Evolutionary conservation across 2,797 vertebrate species (phyloP).

Genomic region (Allobates femoralis): DNA sequence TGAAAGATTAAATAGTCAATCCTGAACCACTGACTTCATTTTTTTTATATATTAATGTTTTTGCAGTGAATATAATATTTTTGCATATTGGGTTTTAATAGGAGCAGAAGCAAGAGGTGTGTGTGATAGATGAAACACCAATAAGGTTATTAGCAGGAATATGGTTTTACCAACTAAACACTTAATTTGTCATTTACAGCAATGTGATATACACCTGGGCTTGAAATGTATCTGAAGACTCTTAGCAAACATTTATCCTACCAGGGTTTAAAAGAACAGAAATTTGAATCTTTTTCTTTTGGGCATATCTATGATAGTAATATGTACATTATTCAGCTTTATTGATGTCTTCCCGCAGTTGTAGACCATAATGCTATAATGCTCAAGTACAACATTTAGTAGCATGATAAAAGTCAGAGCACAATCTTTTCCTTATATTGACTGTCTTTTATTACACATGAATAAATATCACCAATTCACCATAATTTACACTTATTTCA

Average conservation of each 20-base stretch:
- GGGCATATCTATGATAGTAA: conserved; percentile 2
- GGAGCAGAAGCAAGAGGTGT: not conserved
- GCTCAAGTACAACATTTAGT: not conserved
- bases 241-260: not conserved
- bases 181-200: not conserved
- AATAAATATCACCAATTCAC: too few species aligned
- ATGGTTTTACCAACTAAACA: not conserved
- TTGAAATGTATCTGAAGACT: not conserved
- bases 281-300: conserved; percentile 3
- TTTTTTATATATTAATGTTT: not conserved
- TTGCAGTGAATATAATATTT: not conserved
- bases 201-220: conserved; percentile 2
- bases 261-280: not conserved
- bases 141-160: conserved; percentile 16
- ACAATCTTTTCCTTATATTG: not conserved
- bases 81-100: not conserved
- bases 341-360: not conserved
- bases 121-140: not conserved
- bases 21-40: not conserved
- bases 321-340: not conserved
- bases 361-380: not conserved
- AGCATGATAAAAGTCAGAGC: not conserved
- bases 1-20: not conserved
- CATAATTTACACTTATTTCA: too few species aligned
- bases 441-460: too few species aligned